Percentiles rank a stretch among this genome's conserved stretches.
Evolutionary conservation across 2,888 invertebrate species (phyloP).

Genomic region (Phytoseiulus persimilis): DNA sequence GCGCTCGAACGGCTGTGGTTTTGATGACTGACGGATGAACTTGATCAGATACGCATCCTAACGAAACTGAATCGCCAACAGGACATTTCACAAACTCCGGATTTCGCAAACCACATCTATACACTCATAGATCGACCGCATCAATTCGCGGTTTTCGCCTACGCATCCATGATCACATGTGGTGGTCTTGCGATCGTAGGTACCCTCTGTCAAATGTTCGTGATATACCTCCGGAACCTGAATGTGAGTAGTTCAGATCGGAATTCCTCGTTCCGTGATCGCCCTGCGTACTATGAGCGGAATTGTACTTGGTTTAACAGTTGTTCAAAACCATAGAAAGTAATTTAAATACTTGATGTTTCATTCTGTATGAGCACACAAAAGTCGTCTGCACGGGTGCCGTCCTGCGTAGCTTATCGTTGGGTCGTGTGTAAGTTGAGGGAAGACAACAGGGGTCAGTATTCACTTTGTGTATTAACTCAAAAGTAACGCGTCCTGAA

Average conservation of each 20-base stretch:
- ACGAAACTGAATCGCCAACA: neutral
- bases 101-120: constrained; percentile 13
- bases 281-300: neutral
- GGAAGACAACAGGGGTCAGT: neutral
- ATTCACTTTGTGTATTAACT: neutral
- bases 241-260: neutral
- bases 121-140: neutral
- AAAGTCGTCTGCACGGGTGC: neutral
- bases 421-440: neutral
- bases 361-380: neutral
- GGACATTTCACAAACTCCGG: constrained; percentile 16
- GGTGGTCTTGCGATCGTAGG: neutral
- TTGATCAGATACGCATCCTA: too few relatives aligned
- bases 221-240: neutral
- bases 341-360: neutral
- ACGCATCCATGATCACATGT: constrained; percentile 10
- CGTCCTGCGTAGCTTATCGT: neutral
- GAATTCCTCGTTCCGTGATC: neutral
- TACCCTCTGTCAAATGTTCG: neutral
- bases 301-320: neutral
- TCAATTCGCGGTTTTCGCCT: neutral
- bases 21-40: too few relatives aligned
- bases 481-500: neutral
- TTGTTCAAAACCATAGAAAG: neutral
- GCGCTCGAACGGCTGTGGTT: too few relatives aligned